Base-by-base conservation (phyloP, 2,113 vertebrate species). In the Columba janthina region DNA sequence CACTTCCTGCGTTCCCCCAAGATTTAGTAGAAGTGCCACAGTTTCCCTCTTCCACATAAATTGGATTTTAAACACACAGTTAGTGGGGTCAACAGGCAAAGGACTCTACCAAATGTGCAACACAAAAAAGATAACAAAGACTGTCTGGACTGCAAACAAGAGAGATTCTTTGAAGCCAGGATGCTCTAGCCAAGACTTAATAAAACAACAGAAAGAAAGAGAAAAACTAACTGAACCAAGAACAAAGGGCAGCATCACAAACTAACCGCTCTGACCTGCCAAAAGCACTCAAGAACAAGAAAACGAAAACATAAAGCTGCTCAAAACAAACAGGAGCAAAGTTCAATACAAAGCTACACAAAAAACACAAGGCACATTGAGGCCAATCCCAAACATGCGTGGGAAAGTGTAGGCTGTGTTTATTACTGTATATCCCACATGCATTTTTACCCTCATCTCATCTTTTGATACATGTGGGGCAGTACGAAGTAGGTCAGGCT, bases 201-300 rank as follows among this genome's bases (percentile, higher is more conserved):
- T 91, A 96, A 93, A 95, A 93, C 78, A 97, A 93, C 81, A 92
- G 76, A 88, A 85, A 65, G 54, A 69, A 85, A 89, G 32, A 66
- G 64, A 83, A 94, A 71, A 95, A 74, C 78, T 53, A 80, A 70
- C 75, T 81, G 67, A 94, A 90, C 46, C 32, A 84, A 93, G 79
- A 92, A 90, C 53, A 92, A 90, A 94, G 88, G 69, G 42, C 75
- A 94, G 72, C 60, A 77, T 66, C 64, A 84, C 88, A 93, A 85
- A 90, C 62, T 24, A 85, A 90, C 69, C 3, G 1, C 28, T 65
- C 46, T 77, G 90, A 90, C 85, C 67, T 80, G 61, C 83, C 86
- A 92, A 88, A 83, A 90, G 31, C 22, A 70, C 56, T 28, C 64
- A 66, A 93, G 92, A 92, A 89, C 64, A 90, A 95, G 82, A 88